These are phyloP conservation scores for Argyra leucocephala DNA, from an alignment of 2,888 invertebrate species.

Conservation along the genomic window DNA sequence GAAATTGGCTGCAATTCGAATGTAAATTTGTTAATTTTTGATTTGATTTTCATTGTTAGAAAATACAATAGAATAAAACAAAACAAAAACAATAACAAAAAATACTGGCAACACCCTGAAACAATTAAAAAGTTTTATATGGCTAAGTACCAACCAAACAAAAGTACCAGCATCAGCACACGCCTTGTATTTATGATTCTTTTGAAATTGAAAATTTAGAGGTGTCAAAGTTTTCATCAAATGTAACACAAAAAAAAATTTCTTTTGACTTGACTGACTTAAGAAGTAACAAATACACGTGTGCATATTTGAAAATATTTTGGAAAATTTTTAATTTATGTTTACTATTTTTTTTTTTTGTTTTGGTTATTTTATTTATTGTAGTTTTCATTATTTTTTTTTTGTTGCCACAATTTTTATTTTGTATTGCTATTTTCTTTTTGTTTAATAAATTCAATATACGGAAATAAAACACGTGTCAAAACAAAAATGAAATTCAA, in stretches of 20 bases:
- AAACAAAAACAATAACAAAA: no score
- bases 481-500: neutral
- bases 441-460: neutral
- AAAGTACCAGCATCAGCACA: neutral
- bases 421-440: neutral
- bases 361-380: neutral
- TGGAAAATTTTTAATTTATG: neutral
- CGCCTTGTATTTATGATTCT: neutral
- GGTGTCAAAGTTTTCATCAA: neutral
- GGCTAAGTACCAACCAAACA: no score
- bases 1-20: no score
- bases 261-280: neutral
- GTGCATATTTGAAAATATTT: neutral
- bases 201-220: neutral
- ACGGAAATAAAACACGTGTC: slow-evolving; percentile 2
- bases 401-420: neutral
- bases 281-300: neutral
- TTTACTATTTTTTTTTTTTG: neutral
- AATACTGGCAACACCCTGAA: neutral
- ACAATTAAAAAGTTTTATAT: neutral
- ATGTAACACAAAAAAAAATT: neutral
- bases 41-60: no score
- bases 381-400: neutral
- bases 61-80: no score
- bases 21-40: no score